Percentiles rank a stretch among this genome's conserved stretches.
Conservation (phyloP, 1,140 invertebrate species). For the Batillaria attramentaria region DNA sequence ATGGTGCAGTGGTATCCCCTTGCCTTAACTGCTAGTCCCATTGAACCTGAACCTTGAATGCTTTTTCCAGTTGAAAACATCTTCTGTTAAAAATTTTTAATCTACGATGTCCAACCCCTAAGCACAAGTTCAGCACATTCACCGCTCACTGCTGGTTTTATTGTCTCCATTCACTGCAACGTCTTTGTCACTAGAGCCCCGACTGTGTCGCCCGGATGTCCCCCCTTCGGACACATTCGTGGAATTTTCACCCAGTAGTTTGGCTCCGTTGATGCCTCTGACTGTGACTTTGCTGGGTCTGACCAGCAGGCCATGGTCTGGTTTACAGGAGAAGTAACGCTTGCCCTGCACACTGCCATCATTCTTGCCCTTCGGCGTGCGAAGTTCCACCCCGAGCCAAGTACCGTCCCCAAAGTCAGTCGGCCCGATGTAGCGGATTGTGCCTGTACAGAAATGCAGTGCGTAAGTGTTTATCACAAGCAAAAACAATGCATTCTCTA, state of each 20-base stretch:
- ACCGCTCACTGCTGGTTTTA: no score
- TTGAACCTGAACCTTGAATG: no score
- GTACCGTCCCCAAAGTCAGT: conserved; percentile 75
- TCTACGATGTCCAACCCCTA: no score
- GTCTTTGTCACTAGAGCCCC: conserved; percentile 7
- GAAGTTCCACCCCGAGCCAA: conserved; percentile 75
- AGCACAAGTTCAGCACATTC: no score
- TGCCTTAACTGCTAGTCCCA: no score
- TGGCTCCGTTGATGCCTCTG: conserved; percentile 75
- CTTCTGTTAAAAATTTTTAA: no score
- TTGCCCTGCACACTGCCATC: conserved; percentile 74
- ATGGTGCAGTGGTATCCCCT: no score
- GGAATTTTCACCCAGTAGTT: conserved; percentile 68
- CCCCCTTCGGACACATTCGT: background rate
- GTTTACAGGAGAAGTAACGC: conserved; percentile 74
- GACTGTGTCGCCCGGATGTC: conserved; percentile 17
- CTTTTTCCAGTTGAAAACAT: no score
- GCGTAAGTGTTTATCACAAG: no score
- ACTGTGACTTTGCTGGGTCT: conserved; percentile 74
- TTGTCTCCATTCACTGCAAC: conserved; percentile 10
- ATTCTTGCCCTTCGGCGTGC: conserved; percentile 73
- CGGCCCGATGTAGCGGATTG: conserved; percentile 74
- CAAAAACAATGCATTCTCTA: no score
- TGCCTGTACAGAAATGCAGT: conserved; percentile 62
- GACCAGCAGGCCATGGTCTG: conserved; percentile 74